A percentile compares a stretch with the other conserved stretches of the same genome.
These are phyloP conservation scores for Thinocorus orbignyianus DNA, from an alignment of 2,113 vertebrate genomes.

Conservation along the genomic window DNA sequence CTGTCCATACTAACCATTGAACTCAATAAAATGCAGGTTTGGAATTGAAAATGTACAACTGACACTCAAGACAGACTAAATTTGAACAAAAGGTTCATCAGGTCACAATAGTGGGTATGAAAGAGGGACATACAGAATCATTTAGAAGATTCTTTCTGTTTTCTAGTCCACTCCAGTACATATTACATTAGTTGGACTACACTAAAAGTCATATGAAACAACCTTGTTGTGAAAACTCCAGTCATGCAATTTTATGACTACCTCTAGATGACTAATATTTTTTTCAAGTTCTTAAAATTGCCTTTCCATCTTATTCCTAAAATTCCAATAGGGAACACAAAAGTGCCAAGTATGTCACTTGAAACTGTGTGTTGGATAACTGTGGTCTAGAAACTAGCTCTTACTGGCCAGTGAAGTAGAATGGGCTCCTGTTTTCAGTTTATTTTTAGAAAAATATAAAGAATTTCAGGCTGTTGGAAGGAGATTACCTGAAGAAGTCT, in stretches of 20 bases:
- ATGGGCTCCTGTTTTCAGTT: background rate
- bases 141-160: background rate
- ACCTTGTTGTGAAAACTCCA: background rate
- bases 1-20: background rate
- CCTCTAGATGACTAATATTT: background rate
- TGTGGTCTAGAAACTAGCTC: background rate
- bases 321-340: background rate
- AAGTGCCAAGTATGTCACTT: background rate
- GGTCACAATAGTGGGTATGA: background rate
- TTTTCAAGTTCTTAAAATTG: conserved; percentile 27
- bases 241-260: conserved; percentile 1
- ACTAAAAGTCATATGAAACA: background rate
- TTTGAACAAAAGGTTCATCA: background rate
- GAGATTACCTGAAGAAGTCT: background rate
- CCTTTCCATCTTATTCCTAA: background rate
- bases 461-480: background rate
- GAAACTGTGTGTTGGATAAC: background rate
- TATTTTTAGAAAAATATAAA: background rate
- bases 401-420: background rate
- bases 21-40: conserved; percentile 48
- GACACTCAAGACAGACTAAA: background rate
- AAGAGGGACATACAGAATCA: background rate
- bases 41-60: background rate
- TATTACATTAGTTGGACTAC: background rate
- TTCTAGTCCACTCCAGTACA: background rate